Evolutionary conservation across 2,797 vertebrate genomes (phyloP).

Genomic region (Saxicola maurus): DNA sequence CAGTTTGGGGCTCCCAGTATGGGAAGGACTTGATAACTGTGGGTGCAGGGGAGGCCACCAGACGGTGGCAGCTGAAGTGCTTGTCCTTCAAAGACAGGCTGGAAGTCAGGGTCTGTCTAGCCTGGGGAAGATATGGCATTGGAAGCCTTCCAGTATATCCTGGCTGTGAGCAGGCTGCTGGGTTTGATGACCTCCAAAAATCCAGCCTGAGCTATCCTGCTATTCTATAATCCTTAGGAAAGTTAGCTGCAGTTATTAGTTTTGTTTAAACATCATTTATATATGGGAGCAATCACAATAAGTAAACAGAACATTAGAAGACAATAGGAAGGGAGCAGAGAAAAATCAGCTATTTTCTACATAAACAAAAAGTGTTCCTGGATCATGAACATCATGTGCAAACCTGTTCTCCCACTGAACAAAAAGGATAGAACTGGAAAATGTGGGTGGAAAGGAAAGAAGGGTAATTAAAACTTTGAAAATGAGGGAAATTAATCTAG

Average conservation of each 20-base stretch:
- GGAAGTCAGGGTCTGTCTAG: background rate
- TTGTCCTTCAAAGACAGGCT: background rate
- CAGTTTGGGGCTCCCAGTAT: background rate
- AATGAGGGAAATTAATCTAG: background rate
- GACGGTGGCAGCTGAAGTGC: background rate
- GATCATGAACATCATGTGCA: conserved; percentile 12
- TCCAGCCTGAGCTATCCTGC: background rate
- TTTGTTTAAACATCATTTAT: background rate
- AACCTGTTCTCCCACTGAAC: background rate
- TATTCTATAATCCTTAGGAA: background rate
- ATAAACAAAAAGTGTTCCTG: background rate
- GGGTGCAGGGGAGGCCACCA: background rate
- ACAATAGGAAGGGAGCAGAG: background rate
- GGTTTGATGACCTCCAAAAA: background rate
- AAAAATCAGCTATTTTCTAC: background rate
- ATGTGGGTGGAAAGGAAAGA: background rate
- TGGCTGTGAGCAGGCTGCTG: background rate
- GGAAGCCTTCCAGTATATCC: background rate
- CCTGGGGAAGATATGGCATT: background rate
- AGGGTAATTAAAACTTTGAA: background rate
- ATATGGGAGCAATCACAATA: background rate
- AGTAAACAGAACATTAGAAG: background rate
- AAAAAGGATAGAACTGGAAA: background rate
- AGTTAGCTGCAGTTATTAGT: background rate
- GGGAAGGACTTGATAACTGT: background rate